Conservation (phyloP, 2,888 invertebrate species). For the Abscondita cerata region DNA sequence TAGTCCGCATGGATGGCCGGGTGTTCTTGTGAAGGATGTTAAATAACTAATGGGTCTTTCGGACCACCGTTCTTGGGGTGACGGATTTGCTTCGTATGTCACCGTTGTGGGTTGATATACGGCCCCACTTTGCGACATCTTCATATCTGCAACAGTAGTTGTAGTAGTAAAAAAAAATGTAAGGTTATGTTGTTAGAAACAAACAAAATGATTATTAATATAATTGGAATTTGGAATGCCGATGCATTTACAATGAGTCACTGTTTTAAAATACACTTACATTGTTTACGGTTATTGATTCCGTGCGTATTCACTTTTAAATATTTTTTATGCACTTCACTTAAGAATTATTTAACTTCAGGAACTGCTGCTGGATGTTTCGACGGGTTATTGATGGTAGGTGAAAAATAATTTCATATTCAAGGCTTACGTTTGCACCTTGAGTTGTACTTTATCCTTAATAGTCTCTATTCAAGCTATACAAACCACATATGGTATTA, state of each 20-base stretch:
- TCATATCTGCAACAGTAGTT: conserved; percentile 38
- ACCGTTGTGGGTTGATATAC: conserved; percentile 83
- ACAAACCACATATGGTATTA: conserved; percentile 22
- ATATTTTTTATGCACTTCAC: conserved; percentile 7
- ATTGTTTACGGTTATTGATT: conserved; percentile 26
- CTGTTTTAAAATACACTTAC: not conserved
- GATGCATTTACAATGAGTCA: conserved; percentile 15
- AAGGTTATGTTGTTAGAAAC: conserved; percentile 15
- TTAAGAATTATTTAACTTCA: too few relatives aligned
- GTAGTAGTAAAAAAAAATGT: conserved; percentile 6
- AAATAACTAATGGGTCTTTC: conserved; percentile 57
- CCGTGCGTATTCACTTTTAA: conserved; percentile 11
- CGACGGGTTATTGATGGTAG: too few relatives aligned
- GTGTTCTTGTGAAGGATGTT: conserved; percentile 62
- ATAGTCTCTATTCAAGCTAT: conserved; percentile 10
- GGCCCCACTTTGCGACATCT: conserved; percentile 72
- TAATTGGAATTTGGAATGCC: not conserved
- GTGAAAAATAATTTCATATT: too few relatives aligned
- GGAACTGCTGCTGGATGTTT: too few relatives aligned
- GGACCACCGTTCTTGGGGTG: conserved; percentile 53
- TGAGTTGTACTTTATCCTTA: too few relatives aligned
- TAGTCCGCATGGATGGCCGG: conserved; percentile 65
- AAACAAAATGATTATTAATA: conserved; percentile 12
- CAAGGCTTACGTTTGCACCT: too few relatives aligned
- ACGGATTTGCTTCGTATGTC: conserved; percentile 67